Evolutionary conservation across 1,140 invertebrate species (phyloP).

Genomic region (Rhopalosiphum maidis): DNA sequence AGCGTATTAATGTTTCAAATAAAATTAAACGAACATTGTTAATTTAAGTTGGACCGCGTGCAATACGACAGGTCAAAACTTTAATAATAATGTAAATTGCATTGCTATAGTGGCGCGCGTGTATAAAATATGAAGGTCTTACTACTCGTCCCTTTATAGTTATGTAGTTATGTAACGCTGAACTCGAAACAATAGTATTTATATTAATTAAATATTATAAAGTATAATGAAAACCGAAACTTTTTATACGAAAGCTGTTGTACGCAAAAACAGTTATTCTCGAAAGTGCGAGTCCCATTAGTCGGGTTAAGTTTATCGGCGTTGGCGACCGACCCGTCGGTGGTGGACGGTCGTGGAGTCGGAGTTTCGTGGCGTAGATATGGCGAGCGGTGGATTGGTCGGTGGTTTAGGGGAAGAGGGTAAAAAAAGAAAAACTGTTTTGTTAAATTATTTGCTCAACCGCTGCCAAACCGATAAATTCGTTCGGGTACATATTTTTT

Average conservation of each 20-base stretch:
- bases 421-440: not conserved
- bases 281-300: constrained; percentile 27
- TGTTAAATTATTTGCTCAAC: constrained; percentile 16
- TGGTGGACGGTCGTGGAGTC: not conserved
- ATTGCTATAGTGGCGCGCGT: not conserved
- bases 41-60: not conserved
- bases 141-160: not conserved
- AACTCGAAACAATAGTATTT: constrained; percentile 29
- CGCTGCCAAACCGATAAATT: not conserved
- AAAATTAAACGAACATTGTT: constrained; percentile 8
- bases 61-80: constrained; percentile 11
- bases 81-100: constrained; percentile 20
- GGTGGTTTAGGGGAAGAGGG: too few species aligned
- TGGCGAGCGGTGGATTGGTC: not conserved
- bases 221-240: constrained; percentile 3
- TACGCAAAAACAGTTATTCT: constrained; percentile 5
- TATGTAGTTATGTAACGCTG: not conserved
- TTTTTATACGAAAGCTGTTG: not conserved
- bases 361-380: not conserved
- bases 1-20: not conserved
- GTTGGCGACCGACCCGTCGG: not conserved
- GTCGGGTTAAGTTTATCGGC: not conserved
- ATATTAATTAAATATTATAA: constrained; percentile 37
- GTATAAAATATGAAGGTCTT: not conserved
- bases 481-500: not conserved